Conservation (phyloP, 2,113 vertebrate species). For the Chroicocephalus ridibundus region DNA sequence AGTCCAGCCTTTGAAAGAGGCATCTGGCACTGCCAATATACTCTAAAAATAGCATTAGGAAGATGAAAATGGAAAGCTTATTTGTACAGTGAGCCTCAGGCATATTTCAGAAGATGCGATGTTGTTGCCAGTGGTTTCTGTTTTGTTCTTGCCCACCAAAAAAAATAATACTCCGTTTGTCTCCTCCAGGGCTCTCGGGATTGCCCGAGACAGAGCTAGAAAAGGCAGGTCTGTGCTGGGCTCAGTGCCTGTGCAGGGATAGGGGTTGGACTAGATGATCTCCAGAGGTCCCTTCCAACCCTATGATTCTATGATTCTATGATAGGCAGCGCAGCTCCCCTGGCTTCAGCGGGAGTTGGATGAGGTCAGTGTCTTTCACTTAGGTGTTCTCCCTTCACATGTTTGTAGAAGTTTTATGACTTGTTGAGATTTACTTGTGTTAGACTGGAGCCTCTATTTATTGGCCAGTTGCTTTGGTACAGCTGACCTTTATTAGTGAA, state of each 20-base stretch:
- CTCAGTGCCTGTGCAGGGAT: not conserved
- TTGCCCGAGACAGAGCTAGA: not conserved
- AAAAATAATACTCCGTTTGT: not conserved
- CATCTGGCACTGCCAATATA: slow-evolving; percentile 46
- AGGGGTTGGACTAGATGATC: no score
- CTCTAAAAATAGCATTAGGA: slow-evolving; percentile 58
- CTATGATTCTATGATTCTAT: no score
- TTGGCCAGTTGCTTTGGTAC: not conserved
- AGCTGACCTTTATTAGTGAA: not conserved
- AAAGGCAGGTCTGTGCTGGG: not conserved
- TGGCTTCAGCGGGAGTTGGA: not conserved
- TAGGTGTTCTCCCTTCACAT: not conserved
- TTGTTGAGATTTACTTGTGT: not conserved
- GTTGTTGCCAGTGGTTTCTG: slow-evolving; percentile 30
- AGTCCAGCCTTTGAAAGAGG: slow-evolving; percentile 29
- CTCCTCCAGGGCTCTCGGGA: not conserved
- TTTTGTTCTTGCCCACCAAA: slow-evolving; percentile 17
- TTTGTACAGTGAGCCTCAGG: slow-evolving; percentile 28
- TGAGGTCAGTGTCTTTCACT: not conserved
- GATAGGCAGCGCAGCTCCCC: not conserved
- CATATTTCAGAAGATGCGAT: not conserved
- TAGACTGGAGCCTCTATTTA: not conserved
- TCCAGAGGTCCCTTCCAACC: no score
- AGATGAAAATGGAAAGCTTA: slow-evolving; percentile 37
- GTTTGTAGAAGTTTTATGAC: not conserved